Evolutionary conservation across 1,140 invertebrate genomes (phyloP).

Genomic region (Phthorimaea operculella): DNA sequence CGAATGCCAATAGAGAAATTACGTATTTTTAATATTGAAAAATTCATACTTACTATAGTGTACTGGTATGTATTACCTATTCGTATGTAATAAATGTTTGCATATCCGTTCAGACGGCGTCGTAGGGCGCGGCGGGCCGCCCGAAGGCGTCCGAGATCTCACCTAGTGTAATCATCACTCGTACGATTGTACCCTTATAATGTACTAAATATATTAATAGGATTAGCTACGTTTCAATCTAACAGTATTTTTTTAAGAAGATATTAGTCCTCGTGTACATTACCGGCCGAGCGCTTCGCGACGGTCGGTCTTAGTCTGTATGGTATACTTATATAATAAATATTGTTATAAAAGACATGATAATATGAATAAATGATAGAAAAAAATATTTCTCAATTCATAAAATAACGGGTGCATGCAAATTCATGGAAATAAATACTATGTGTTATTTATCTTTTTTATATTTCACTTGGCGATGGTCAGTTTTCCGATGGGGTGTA

Average conservation of each 20-base stretch:
- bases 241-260: slow-evolving; percentile 69
- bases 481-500: slow-evolving; percentile 59
- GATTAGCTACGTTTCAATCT: slow-evolving; percentile 66
- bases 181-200: slow-evolving; percentile 59
- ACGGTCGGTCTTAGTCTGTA: slow-evolving; percentile 56
- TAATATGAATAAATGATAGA: slow-evolving; percentile 60
- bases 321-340: slow-evolving; percentile 61
- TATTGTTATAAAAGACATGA: slow-evolving; percentile 63
- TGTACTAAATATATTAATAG: slow-evolving; percentile 63
- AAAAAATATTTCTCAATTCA: slow-evolving; percentile 65
- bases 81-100: slow-evolving; percentile 53
- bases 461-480: slow-evolving; percentile 59
- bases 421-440: slow-evolving; percentile 60
- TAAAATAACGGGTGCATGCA: slow-evolving; percentile 65
- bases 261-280: slow-evolving; percentile 67
- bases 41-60: slow-evolving; percentile 61
- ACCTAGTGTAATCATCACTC: slow-evolving; percentile 62
- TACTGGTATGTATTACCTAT: slow-evolving; percentile 52
- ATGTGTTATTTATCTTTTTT: slow-evolving; percentile 68
- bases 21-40: slow-evolving; percentile 66
- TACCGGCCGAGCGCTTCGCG: slow-evolving; percentile 45
- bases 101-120: slow-evolving; percentile 61
- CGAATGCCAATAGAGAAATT: slow-evolving; percentile 66
- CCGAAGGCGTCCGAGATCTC: slow-evolving; percentile 61
- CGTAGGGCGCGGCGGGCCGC: slow-evolving; percentile 52